A percentile compares a stretch with the other conserved stretches of the same genome.
These are phyloP conservation scores for Telenomus remus DNA, from an alignment of 1,140 invertebrate species.

Conservation along the genomic window DNA sequence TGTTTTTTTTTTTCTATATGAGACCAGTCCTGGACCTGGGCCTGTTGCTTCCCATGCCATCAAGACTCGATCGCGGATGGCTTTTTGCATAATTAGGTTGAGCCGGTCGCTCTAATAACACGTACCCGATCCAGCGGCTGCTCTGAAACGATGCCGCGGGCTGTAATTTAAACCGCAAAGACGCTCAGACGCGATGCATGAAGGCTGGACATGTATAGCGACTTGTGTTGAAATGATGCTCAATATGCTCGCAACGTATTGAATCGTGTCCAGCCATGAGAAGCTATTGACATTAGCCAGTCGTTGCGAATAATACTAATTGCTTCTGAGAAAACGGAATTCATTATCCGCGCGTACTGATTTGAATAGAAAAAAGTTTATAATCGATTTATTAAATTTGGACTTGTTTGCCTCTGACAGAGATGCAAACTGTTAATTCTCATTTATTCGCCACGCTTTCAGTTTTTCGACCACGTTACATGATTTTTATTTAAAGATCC, in stretches of 20 bases:
- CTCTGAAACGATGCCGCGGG: constrained; percentile 51
- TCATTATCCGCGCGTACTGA: constrained; percentile 24
- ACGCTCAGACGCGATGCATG: constrained; percentile 30
- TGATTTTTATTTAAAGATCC: not conserved
- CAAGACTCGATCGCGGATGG: constrained; percentile 51
- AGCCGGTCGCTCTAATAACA: constrained; percentile 61
- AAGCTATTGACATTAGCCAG: constrained; percentile 45
- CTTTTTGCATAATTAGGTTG: constrained; percentile 62
- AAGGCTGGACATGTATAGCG: constrained; percentile 40
- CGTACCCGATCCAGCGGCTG: constrained; percentile 51
- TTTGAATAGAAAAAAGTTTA: constrained; percentile 26
- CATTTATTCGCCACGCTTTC: constrained; percentile 8
- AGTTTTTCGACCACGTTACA: constrained; percentile 1
- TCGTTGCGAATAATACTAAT: constrained; percentile 46
- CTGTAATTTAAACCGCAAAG: constrained; percentile 59
- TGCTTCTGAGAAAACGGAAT: constrained; percentile 42
- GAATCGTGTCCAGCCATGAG: constrained; percentile 39
- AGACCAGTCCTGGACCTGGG: constrained; percentile 39
- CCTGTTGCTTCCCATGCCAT: constrained; percentile 49
- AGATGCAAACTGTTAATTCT: constrained; percentile 5
- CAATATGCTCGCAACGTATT: constrained; percentile 26
- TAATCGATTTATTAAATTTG: constrained; percentile 45
- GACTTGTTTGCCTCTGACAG: constrained; percentile 1
- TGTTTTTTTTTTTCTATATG: constrained; percentile 27
- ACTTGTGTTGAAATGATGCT: constrained; percentile 37